Evolutionary conservation across 2,888 invertebrate species (phyloP).

Genomic region (Ichneumon xanthorius): DNA sequence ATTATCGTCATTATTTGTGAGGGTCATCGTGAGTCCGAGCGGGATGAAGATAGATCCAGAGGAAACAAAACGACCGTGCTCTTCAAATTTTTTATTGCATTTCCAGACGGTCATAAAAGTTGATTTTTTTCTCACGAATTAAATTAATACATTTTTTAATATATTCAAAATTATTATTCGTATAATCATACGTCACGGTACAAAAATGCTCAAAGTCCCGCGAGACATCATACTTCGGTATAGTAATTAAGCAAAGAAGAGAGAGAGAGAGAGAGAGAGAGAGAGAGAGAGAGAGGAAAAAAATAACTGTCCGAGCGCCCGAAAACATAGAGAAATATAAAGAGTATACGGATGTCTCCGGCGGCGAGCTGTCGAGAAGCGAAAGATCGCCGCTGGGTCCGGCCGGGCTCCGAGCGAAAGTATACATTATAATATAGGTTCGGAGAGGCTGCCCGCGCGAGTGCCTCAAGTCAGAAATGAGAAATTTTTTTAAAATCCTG

Average conservation of each 20-base stretch:
- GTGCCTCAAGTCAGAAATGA: conserved; percentile 44
- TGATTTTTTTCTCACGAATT: background rate
- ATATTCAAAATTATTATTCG: background rate
- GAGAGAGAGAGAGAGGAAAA: background rate
- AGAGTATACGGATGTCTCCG: conserved; percentile 25
- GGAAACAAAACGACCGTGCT: background rate
- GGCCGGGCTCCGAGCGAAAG: conserved; percentile 54
- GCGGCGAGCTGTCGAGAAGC: conserved; percentile 34
- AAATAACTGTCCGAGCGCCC: background rate
- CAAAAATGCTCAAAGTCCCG: background rate
- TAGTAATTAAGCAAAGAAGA: conserved; percentile 3
- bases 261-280: background rate
- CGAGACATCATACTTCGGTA: background rate
- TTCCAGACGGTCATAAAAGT: background rate
- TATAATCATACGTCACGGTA: background rate
- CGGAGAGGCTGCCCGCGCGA: background rate
- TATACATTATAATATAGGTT: conserved; percentile 28
- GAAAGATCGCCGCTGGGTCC: conserved; percentile 59
- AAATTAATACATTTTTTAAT: background rate
- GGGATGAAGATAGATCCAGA: background rate
- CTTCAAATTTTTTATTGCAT: background rate
- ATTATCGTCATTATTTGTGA: conserved; percentile 39
- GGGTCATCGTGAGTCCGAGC: background rate
- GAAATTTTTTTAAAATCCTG: conserved; percentile 53
- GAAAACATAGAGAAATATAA: conserved; percentile 31